Base-by-base conservation (phyloP, 1,140 invertebrate species). In the Habropoda laboriosa region DNA sequence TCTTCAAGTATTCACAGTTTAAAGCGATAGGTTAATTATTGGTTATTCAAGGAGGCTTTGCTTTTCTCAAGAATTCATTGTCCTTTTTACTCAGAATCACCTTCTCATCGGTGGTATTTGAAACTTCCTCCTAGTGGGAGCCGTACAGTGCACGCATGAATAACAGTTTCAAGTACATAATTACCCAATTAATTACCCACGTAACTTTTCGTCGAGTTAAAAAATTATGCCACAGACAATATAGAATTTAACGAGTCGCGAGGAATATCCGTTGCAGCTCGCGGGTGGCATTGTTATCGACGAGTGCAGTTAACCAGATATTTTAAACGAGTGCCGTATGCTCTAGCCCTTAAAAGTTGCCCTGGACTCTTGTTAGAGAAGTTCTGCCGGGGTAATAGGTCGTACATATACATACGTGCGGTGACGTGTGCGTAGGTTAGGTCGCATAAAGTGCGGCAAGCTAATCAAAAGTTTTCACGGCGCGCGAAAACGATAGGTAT, bases 261-360 rank as follows among this genome's bases (percentile, higher is more conserved):
- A 2, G 13, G 30, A 38, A 49, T 24, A 47, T 42, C 27, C 18
- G 42, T 24, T 12, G 40, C 47, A 13, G 18, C 2, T 45, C 16
- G 30, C 13, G 53, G n/a, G 45, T 13, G 32, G 35, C 49, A 68
- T 82, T 47, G 82, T 79, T 82, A 82, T 67, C 74, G 49, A 60
- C 32, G 42, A 73, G 49, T 45, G 49, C 73, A 76, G 61, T 67
- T 67, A 67, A 55, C 61, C 61, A 76, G 61, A 76, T 67, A 76
- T 57, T 76, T 76, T 76, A 76, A 76, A 58, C 24, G 66, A 70
- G 75, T 30, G 18, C 51, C 64, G 42, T 40, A 24, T 21, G 24
- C 8, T 13, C 53, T n/a, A n/a, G 45, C 21, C 55, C 67, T 78
- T 78, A 78, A 78, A 77, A 78, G 55, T 78, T 71, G 12, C 35